Conservation (phyloP, 2,113 vertebrate species). For the Malurus melanocephalus region DNA sequence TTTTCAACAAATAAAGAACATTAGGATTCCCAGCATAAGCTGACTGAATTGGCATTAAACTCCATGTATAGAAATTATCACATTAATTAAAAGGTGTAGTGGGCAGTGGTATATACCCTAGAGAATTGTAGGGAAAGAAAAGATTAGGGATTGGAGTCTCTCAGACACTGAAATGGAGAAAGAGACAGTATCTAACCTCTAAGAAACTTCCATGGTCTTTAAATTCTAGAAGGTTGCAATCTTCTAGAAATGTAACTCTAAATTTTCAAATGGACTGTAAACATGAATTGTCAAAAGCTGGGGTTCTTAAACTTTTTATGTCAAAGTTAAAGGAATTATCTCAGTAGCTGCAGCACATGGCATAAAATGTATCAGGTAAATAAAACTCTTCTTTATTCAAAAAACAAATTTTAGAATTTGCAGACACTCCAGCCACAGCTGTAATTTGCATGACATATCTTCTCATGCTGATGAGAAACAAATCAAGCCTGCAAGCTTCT, state of each 20-base stretch:
- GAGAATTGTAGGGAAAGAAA: background rate
- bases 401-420: background rate
- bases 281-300: background rate
- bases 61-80: background rate
- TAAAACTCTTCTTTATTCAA: background rate
- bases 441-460: background rate
- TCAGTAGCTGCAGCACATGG: background rate
- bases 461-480: background rate
- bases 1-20: background rate
- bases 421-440: background rate
- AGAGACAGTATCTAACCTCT: background rate
- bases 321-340: background rate
- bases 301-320: background rate
- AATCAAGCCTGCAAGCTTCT: background rate
- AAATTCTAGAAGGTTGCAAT: background rate
- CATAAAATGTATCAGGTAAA: background rate
- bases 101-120: background rate
- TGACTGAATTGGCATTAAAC: background rate
- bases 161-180: background rate
- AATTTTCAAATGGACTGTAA: background rate
- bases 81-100: background rate
- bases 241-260: background rate
- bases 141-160: background rate
- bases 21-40: background rate
- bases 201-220: background rate